These are phyloP conservation scores for Columba livia DNA, from an alignment of 2,113 vertebrate species.

Conservation along the genomic window DNA sequence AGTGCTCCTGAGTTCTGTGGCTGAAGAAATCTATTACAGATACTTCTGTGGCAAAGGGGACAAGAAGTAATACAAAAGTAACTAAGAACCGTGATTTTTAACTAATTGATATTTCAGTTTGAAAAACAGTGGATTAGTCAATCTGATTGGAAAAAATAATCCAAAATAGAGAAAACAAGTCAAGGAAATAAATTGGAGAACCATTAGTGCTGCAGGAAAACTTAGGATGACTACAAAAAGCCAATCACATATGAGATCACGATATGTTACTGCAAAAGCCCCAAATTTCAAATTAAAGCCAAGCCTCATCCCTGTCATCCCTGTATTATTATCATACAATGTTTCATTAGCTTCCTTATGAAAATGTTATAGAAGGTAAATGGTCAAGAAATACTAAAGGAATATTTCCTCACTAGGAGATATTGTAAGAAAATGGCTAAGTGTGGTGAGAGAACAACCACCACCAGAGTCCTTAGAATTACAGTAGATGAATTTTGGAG, in stretches of 20 bases:
- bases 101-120: not conserved
- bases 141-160: not conserved
- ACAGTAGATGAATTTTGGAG: not conserved
- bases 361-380: not conserved
- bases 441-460: not conserved
- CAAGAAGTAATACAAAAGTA: not conserved
- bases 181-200: not conserved
- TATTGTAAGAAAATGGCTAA: not conserved
- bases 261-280: not conserved
- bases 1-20: not conserved
- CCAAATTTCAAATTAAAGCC: not conserved
- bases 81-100: not conserved
- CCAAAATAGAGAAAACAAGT: not conserved
- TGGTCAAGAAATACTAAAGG: not conserved
- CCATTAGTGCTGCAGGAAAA: not conserved
- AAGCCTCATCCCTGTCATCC: not conserved
- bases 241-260: rapidly evolving
- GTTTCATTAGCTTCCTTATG: not conserved
- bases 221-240: not conserved
- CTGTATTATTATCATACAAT: not conserved
- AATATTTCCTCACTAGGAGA: not conserved
- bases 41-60: not conserved
- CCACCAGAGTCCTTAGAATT: not conserved
- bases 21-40: not conserved
- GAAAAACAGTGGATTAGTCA: not conserved